These are phyloP conservation scores for Festucalex cinctus DNA, from an alignment of 2,113 vertebrate species.

Conservation along the genomic window DNA sequence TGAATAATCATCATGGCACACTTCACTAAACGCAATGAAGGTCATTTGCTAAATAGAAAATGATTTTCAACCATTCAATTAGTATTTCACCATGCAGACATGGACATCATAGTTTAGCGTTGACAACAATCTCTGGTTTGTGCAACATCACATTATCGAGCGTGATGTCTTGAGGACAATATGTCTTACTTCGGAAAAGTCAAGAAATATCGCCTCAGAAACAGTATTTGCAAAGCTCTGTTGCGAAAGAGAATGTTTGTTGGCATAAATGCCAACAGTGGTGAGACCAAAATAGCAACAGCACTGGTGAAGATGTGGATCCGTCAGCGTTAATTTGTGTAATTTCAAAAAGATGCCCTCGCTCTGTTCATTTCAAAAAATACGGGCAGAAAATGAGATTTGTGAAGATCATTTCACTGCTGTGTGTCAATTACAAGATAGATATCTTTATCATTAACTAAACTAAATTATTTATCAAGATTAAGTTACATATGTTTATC, in stretches of 20 bases:
- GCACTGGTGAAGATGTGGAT: not conserved
- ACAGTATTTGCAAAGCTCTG: not conserved
- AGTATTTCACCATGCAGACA: not conserved
- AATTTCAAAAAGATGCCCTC: not conserved
- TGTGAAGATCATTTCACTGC: not conserved
- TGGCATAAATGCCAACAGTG: not conserved
- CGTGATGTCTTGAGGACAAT: not conserved
- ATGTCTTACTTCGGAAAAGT: not conserved
- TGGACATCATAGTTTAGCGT: not conserved
- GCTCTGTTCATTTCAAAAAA: not conserved
- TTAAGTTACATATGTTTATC: constrained; percentile 31
- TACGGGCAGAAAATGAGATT: not conserved
- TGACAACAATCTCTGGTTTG: not conserved
- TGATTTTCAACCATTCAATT: not conserved
- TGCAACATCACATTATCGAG: too few species aligned
- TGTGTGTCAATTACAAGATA: not conserved
- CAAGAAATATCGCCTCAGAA: not conserved
- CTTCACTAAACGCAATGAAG: not conserved
- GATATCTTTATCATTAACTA: constrained; percentile 8
- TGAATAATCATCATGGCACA: not conserved
- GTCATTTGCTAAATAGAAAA: not conserved
- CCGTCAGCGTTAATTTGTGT: not conserved
- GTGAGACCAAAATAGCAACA: not conserved
- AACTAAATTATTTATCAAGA: not conserved
- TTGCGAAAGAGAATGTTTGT: not conserved